Evolutionary conservation across 2,888 invertebrate genomes (phyloP), one percentile per base, ranked within the genome.

Genomic region (Neoitamus cyanurus): DNA sequence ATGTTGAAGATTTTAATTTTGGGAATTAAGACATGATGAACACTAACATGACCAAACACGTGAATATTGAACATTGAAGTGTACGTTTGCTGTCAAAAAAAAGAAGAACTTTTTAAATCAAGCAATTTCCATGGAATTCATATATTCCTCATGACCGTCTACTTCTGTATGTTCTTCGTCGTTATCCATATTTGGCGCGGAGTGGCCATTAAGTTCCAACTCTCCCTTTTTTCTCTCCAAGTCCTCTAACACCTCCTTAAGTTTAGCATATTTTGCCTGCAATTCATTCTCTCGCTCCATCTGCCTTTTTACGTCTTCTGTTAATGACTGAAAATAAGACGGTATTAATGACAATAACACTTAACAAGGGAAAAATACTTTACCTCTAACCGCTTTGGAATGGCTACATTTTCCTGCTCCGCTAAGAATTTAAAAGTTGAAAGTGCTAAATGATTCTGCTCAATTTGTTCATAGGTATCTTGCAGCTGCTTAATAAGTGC

Each of bases 251-350:
- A 95, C 93, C 2, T 94, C 93, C 87, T 95, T 94, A 0, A 98
- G 92, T 86, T 95, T 94, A 0, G 95, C 94, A 90, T 96, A 99
- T 88, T 94, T 94, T 86, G 94, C 93, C 92, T 99, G 99, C 77
- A 99, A 92, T 85, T 94, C 94, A 88, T 95, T 96, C 90, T 99
- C 99, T 84, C 99, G 93, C 87, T 98, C 97, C 88, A 95, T 96
- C 92, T 99, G 98, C 83, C 98, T 93, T 86, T 94, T 95, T 0
- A 98, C 98, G 90, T 99, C 98, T 89, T 98, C 98, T 83, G 96
- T 96, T 86, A 98, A 91, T 0, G 96, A 95, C 95, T 96, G 84
- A 90, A 90, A 85, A 83, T 85, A 82, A 82, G 2, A 36, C 46
- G 37, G 20, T 85, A 70, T 85, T 69, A 85, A 48, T 46, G 48